Conservation (phyloP, 92 coral and sea anemone genomes). For the Diadumene lineata region DNA sequence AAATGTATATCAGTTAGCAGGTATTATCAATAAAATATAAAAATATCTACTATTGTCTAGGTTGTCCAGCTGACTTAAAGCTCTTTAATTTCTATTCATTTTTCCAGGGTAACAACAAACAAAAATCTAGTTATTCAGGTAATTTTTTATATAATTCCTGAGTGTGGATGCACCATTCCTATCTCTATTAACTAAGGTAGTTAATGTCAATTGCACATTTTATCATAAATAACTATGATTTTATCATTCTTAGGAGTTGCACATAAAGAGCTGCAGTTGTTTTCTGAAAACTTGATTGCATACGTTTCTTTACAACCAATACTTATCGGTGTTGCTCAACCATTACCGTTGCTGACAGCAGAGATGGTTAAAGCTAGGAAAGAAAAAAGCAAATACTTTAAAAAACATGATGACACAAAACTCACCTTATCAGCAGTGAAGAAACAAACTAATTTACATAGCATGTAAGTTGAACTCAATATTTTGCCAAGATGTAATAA, state of each 20-base stretch:
- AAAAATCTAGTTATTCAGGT: no score
- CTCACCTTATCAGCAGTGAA: constrained; percentile 71
- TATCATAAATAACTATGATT: neutral
- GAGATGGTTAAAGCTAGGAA: constrained; percentile 17
- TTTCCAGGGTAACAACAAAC: no score
- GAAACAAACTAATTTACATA: constrained; percentile 64
- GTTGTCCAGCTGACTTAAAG: no score
- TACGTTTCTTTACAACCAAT: constrained; percentile 41
- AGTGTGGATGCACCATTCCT: no score
- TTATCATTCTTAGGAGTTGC: constrained; percentile 47
- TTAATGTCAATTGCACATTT: no score
- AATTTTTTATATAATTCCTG: no score
- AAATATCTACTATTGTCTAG: no score
- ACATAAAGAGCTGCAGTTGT: constrained; percentile 43
- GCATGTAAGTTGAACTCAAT: constrained; percentile 91
- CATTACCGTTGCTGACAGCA: neutral
- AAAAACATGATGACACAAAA: constrained; percentile 21
- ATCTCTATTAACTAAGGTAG: no score
- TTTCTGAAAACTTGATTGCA: constrained; percentile 75
- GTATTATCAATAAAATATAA: no score
- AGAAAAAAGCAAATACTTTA: constrained; percentile 76
- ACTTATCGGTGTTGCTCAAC: constrained; percentile 6
- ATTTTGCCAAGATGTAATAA: no score
- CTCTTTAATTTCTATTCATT: no score
- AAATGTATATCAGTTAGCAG: no score